Evolutionary conservation across 2,888 invertebrate species (phyloP), one percentile per base, ranked within the genome.

Genomic region (Galerucella nymphaeae): DNA sequence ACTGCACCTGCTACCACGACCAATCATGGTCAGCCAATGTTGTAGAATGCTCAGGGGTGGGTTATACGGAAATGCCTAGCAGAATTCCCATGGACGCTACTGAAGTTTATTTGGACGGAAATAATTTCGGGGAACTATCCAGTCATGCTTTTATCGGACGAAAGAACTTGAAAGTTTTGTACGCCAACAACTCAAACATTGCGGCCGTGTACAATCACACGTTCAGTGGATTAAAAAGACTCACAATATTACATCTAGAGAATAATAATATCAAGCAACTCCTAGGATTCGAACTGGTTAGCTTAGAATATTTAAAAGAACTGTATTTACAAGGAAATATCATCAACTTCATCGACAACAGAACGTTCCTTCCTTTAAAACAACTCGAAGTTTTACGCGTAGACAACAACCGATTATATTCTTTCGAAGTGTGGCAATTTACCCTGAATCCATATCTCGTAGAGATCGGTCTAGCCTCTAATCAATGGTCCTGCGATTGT

Each of bases 61-160:
- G 93, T 74, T 95, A 95, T 87, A 90, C 91, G 23, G 92, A 92
- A 85, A 92, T 96, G 89, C 96, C 96, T 14, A 93, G 91, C 76
- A 92, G 93, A 77, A 93, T 97, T 81, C 97, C 97, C 74, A 97
- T 97, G 96, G 96, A 97, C 87, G 96, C 97, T 79, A 97, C 97
- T 41, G 96, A 96, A 88, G 92, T 98, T 73, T 96, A 96, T 87
- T 90, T 98, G 81, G 97, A 97, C 86, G 96, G 97, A 75, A 96
- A 97, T 85, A 92, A 94, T 84, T 93, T 98, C 85, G 93, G 93
- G 76, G 93, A 95, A 84, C 89, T 98, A 81, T 92, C 93, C 66
- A 94, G 94, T 80, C 96, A 97, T 84, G 93, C 95, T 57, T 97
- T 98, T 87, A 93, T 97, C 81, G 97, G 96, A 2, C 91, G 96